These are phyloP conservation scores for Gymnarchus niloticus DNA, from an alignment of 2,113 vertebrate genomes.

Conservation along the genomic window DNA sequence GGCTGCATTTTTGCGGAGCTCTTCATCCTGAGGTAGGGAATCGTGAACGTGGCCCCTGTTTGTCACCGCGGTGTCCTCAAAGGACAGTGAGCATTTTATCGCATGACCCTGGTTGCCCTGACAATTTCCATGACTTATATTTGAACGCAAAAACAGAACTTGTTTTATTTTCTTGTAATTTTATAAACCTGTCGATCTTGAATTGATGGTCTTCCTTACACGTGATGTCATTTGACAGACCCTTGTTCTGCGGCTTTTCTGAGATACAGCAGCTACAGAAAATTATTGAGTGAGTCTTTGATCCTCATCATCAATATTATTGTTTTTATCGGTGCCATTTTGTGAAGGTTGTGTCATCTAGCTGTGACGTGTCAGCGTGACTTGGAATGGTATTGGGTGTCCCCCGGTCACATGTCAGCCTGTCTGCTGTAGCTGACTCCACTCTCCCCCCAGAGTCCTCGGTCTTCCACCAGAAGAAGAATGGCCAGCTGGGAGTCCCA, in stretches of 20 bases:
- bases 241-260: conserved; percentile 55
- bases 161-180: neutral
- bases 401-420: neutral
- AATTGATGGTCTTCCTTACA: neutral
- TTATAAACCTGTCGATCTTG: neutral
- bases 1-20: conserved; percentile 71
- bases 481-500: conserved; percentile 55
- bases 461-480: conserved; percentile 58
- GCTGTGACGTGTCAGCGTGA: no score
- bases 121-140: neutral
- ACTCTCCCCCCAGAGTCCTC: conserved; percentile 46
- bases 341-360: neutral
- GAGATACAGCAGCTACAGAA: conserved; percentile 64
- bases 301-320: neutral
- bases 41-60: neutral
- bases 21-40: conserved; percentile 56
- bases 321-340: neutral
- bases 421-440: neutral
- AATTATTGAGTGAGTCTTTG: conserved; percentile 63
- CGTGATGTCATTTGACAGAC: conserved; percentile 40
- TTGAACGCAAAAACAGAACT: neutral
- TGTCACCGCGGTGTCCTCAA: no score
- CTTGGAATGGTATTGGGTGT: neutral
- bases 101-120: neutral
- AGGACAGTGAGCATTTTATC: no score